Conservation (phyloP, 2,888 invertebrate species). For the Argyresthia albistria region DNA sequence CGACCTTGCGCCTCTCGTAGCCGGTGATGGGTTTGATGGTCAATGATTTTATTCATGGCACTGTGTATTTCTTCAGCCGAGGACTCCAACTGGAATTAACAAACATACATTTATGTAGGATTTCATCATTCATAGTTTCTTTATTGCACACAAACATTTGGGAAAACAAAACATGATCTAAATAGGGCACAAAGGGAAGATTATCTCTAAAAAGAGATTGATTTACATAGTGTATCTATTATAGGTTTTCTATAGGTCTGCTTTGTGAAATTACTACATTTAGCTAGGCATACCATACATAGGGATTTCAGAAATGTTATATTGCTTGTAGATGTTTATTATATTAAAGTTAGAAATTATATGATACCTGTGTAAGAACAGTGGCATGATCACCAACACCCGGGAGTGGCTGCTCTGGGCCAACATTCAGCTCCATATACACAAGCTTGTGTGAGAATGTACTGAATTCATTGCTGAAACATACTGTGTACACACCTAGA, state of each 20-base stretch:
- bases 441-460: conserved; percentile 99
- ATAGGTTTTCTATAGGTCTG: too few species aligned
- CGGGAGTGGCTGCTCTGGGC: conserved; percentile 88
- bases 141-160: too few species aligned
- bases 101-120: background rate
- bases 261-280: too few species aligned
- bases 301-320: too few species aligned
- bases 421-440: conserved; percentile 98
- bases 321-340: too few species aligned
- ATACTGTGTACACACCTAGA: conserved; percentile 86
- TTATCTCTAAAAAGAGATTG: too few species aligned
- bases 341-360: too few species aligned
- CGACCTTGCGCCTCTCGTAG: conserved; percentile 95
- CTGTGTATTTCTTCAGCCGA: conserved; percentile 93
- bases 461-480: conserved; percentile 99
- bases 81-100: conserved; percentile 88
- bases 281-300: too few species aligned
- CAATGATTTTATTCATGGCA: conserved; percentile 88
- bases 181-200: too few species aligned
- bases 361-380: conserved; percentile 88
- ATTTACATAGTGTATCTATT: too few species aligned
- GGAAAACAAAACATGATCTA: too few species aligned
- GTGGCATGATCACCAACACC: conserved; percentile 91
- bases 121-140: too few species aligned
- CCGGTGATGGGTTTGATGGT: conserved; percentile 97